Evolutionary conservation across 2,113 vertebrate genomes (phyloP).

Genomic region (Phoxinus phoxinus): DNA sequence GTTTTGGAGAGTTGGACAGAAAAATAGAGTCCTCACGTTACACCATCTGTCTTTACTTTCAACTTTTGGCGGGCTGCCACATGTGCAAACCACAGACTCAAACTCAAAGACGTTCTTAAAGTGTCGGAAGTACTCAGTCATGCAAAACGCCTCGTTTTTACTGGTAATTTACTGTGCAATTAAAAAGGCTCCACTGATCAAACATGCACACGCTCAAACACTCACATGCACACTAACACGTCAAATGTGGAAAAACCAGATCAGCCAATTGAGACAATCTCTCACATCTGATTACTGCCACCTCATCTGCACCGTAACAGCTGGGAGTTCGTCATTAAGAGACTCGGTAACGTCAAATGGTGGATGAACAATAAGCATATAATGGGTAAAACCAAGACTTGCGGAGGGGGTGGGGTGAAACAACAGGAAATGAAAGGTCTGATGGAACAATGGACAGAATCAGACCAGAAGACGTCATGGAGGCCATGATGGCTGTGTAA

Average conservation of each 20-base stretch:
- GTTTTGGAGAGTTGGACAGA: neutral
- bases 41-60: neutral
- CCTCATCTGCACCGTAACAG: constrained; percentile 10
- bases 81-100: neutral
- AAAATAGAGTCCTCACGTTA: neutral
- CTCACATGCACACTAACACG: constrained; percentile 24
- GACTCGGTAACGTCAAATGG: constrained; percentile 49
- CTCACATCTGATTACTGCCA: constrained; percentile 43
- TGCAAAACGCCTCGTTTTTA: neutral
- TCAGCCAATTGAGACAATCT: constrained; percentile 48
- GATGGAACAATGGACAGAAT: constrained; percentile 35
- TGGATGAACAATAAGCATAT: constrained; percentile 28
- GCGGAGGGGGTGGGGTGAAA: constrained; percentile 21
- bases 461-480: constrained; percentile 45
- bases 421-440: constrained; percentile 33
- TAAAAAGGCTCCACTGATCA: constrained; percentile 25
- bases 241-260: constrained; percentile 61
- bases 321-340: constrained; percentile 26
- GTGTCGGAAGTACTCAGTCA: neutral
- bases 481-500: constrained; percentile 22
- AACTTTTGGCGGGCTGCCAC: neutral
- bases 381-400: constrained; percentile 51
- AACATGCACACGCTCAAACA: constrained; percentile 26
- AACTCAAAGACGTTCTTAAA: neutral
- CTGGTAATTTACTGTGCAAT: constrained; percentile 16